These are phyloP conservation scores for Malurus alboscapulatus DNA, from an alignment of 2,113 vertebrate species.

Conservation along the genomic window DNA sequence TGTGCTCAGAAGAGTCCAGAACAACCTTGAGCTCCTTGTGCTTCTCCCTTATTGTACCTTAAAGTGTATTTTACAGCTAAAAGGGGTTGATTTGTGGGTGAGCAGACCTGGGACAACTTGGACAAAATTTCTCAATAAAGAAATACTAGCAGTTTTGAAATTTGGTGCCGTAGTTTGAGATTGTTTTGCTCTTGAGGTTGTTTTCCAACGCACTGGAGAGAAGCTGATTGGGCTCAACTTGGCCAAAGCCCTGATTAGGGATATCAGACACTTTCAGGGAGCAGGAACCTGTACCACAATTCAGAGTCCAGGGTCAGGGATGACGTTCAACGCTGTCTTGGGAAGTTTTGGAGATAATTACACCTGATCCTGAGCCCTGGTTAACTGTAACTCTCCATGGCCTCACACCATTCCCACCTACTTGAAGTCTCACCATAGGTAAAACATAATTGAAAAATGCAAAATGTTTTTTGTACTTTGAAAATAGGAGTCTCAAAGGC, in stretches of 20 bases:
- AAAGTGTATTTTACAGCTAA: background rate
- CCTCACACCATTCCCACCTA: background rate
- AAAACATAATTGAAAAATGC: too few relatives aligned
- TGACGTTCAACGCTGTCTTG: too few relatives aligned
- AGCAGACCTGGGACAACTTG: background rate
- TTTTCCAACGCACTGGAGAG: background rate
- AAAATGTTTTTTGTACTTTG: too few relatives aligned
- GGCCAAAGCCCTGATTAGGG: background rate
- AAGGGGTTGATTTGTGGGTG: background rate
- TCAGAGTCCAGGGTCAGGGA: background rate
- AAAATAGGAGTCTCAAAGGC: background rate
- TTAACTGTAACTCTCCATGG: background rate
- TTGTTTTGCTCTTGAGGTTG: background rate
- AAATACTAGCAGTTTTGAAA: background rate
- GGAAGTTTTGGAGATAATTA: background rate
- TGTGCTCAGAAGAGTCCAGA: background rate
- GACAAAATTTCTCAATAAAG: background rate
- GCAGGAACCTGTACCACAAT: background rate
- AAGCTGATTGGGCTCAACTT: background rate
- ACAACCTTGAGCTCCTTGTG: background rate
- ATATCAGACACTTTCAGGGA: background rate
- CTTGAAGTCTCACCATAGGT: background rate
- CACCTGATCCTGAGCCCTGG: background rate
- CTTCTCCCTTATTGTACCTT: background rate
- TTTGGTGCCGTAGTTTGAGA: fast-evolving